Percentiles rank a stretch among this genome's conserved stretches.
phyloP scores from a whole-genome alignment of 2,113 vertebrate genomes.

The Macroglossus sobrinus region DNA sequence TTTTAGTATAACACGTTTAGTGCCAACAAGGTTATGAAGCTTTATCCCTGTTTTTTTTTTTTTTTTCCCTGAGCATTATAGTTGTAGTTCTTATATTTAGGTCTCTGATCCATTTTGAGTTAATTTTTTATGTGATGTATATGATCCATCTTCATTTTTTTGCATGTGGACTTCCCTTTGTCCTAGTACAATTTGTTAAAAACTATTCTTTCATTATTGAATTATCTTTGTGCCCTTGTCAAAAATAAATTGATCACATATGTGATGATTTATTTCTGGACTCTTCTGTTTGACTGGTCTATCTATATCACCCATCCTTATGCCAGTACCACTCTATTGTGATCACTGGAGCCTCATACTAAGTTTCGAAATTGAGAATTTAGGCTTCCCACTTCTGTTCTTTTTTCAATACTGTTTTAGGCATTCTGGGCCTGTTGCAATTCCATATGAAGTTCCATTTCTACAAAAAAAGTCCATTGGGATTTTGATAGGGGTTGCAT shows the following conservation, averaged over 20 bases:
- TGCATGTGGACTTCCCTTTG: background rate
- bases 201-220: background rate
- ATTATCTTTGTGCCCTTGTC: background rate
- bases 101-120: background rate
- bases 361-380: background rate
- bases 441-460: background rate
- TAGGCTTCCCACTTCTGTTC: background rate
- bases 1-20: background rate
- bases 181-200: background rate
- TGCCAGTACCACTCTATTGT: background rate
- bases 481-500: background rate
- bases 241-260: background rate
- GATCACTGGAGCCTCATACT: background rate
- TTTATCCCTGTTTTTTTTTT: background rate
- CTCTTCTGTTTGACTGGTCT: background rate
- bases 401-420: background rate
- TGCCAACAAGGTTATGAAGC: background rate
- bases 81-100: background rate
- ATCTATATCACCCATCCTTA: background rate
- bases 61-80: background rate
- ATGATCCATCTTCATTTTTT: background rate
- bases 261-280: background rate
- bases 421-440: background rate
- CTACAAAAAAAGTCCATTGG: background rate
- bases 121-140: background rate